These are phyloP conservation scores for Papilio polytes DNA, from an alignment of 1,140 invertebrate species.

Conservation along the genomic window DNA sequence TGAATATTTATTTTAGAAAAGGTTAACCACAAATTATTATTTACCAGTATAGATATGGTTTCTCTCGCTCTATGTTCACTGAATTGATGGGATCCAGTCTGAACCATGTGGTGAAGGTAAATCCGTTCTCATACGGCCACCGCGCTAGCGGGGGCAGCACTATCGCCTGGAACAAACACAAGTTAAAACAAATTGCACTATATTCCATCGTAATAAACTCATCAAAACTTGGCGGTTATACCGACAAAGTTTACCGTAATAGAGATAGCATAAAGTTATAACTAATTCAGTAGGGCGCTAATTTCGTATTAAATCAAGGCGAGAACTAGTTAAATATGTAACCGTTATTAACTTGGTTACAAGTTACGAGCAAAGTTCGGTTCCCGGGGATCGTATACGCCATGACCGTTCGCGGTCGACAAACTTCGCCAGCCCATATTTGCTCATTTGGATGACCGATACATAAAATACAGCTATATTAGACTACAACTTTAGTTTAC, in stretches of 20 bases:
- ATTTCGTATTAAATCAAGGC: constrained; percentile 38
- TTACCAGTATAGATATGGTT: constrained; percentile 95
- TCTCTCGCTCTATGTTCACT: constrained; percentile 98
- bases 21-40: not conserved
- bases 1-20: no score
- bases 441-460: constrained; percentile 4
- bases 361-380: constrained; percentile 22
- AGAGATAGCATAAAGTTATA: constrained; percentile 31
- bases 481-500: not conserved
- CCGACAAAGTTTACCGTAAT: constrained; percentile 22
- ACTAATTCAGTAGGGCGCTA: constrained; percentile 32
- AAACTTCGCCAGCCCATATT: not conserved
- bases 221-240: not conserved
- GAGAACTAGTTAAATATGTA: constrained; percentile 37
- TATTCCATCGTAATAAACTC: constrained; percentile 16
- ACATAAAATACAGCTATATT: not conserved
- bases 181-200: not conserved
- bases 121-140: constrained; percentile 99
- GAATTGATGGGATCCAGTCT: constrained; percentile 99
- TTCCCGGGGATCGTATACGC: not conserved
- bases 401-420: constrained; percentile 2
- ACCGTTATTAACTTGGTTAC: constrained; percentile 35
- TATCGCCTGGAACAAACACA: constrained; percentile 87
- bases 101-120: constrained; percentile 99
- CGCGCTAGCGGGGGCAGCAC: constrained; percentile 97